phyloP scores from a whole-genome alignment of 2,797 vertebrate genomes.

The Dendrocincla fuliginosa region DNA sequence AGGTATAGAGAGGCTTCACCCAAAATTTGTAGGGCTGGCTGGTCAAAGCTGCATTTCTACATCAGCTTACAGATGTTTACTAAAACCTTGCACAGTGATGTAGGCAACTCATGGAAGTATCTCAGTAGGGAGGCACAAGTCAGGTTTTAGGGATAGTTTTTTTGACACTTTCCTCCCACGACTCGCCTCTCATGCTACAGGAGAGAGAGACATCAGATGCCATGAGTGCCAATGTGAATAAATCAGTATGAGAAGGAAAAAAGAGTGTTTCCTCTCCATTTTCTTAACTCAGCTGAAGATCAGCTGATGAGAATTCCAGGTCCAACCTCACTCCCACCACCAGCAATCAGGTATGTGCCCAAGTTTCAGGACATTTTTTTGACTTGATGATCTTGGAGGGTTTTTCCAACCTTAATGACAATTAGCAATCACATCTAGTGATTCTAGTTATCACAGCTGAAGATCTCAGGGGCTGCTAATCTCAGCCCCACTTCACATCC shows the following conservation, averaged over 20 bases:
- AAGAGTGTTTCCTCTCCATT: not conserved
- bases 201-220: not conserved
- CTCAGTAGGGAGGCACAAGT: not conserved
- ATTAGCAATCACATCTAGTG: not conserved
- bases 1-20: fast-evolving
- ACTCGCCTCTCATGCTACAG: not conserved
- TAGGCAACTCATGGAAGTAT: not conserved
- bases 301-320: not conserved
- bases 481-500: not conserved
- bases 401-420: not conserved
- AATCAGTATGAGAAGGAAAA: not conserved
- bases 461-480: not conserved
- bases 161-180: not conserved
- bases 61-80: no score
- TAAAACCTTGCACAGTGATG: not conserved
- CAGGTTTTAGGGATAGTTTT: not conserved
- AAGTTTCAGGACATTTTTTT: not conserved
- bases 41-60: not conserved
- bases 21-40: not conserved
- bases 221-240: not conserved
- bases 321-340: not conserved
- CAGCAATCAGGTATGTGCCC: not conserved
- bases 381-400: not conserved
- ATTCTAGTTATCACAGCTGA: not conserved
- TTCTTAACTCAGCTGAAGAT: not conserved